Conservation (phyloP, 2,113 vertebrate genomes). For the Rissa tridactyla region DNA sequence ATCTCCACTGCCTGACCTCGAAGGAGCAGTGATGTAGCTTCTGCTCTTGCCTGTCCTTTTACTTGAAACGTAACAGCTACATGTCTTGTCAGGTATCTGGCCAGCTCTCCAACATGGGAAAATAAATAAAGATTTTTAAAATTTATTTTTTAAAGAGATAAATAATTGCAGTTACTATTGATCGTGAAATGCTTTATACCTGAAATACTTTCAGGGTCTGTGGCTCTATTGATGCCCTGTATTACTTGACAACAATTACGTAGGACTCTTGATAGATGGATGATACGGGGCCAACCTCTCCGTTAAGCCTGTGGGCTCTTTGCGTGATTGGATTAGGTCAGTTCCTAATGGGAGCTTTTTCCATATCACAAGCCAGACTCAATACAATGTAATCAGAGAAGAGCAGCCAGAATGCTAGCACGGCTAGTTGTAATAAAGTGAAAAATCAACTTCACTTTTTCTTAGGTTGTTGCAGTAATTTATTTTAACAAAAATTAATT, state of each 20-base stretch:
- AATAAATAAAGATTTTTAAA: not conserved
- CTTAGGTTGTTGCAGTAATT: not conserved
- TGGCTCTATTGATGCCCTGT: not conserved
- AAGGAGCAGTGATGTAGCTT: not conserved
- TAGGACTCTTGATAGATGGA: not conserved
- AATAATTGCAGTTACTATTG: not conserved
- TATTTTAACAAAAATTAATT: slow-evolving; percentile 15
- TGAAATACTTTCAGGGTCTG: not conserved
- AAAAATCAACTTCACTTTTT: slow-evolving; percentile 23
- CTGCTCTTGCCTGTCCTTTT: not conserved
- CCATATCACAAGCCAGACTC: slow-evolving; percentile 9
- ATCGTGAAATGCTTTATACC: not conserved
- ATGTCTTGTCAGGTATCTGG: not conserved
- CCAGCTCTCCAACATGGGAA: not conserved
- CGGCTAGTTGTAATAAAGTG: not conserved
- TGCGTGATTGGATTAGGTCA: slow-evolving; percentile 49
- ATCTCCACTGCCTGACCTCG: not conserved
- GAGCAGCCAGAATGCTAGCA: not conserved
- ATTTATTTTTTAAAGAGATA: not conserved
- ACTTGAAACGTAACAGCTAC: accelerated
- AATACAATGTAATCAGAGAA: slow-evolving; percentile 16
- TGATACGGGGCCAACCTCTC: not conserved
- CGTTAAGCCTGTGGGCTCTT: slow-evolving; percentile 18
- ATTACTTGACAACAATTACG: not conserved
- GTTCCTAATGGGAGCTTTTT: slow-evolving; percentile 49